Conservation (phyloP, 2,797 vertebrate species). For the Gallirallus australis region DNA sequence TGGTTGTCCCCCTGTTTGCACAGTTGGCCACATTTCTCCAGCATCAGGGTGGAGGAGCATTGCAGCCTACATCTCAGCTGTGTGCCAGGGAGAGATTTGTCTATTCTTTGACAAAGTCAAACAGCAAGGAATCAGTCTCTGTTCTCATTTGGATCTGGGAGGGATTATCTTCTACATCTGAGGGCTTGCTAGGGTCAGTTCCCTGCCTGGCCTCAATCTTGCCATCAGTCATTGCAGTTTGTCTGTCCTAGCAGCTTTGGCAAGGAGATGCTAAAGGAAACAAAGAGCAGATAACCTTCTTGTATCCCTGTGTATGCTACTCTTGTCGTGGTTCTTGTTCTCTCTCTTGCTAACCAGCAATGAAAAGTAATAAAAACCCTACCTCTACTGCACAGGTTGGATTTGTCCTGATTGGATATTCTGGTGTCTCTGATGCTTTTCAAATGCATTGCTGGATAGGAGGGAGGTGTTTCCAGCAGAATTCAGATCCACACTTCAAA, state of each 20-base stretch:
- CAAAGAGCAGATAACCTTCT: not conserved
- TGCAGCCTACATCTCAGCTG: not conserved
- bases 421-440: not conserved
- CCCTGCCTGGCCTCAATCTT: not conserved
- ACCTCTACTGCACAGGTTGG: not conserved
- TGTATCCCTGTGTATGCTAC: fast-evolving
- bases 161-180: not conserved
- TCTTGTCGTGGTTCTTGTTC: not conserved
- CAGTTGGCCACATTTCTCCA: not conserved
- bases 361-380: not conserved
- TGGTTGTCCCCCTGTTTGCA: not conserved
- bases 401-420: not conserved
- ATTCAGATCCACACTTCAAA: not conserved
- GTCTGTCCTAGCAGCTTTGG: not conserved
- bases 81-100: not conserved
- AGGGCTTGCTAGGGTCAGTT: not conserved
- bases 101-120: not conserved
- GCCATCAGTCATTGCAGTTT: not conserved
- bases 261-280: not conserved
- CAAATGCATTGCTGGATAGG: not conserved
- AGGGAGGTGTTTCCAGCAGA: not conserved
- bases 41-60: not conserved
- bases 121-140: not conserved
- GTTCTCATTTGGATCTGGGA: not conserved
- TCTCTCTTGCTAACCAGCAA: not conserved